Base-by-base conservation (phyloP, 2,113 vertebrate genomes). In the Amazona vittata region DNA sequence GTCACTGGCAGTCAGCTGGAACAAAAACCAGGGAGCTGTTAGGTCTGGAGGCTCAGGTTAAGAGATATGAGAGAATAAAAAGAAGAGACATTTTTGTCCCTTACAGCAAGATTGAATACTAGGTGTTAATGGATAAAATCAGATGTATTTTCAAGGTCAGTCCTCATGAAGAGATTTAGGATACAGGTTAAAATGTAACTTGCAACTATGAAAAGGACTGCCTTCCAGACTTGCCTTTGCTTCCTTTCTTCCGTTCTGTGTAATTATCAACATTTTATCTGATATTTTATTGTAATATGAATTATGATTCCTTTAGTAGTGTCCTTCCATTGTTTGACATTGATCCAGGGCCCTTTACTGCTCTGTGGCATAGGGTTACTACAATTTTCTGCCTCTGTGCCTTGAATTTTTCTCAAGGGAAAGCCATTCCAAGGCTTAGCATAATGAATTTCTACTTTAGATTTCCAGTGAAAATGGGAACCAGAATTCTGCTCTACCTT, bases 341-440 rank as follows among this genome's bases (percentile, higher is more conserved):
- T 89, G 89, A 97, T 96, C 96, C 94, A 97, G 91, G 96, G 76
- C 86, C 89, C 87, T 86, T 94, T 87, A 94, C 71, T 95, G 77
- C 90, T 97, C 81, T 83, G 74, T 95, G 87, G 80, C 90, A 46
- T 97, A 93, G 82, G 71, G 86, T 98, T 97, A 92, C 97, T 96
- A 68, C 93, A 94, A 96, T 98, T 98, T 98, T 97, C 96, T 98
- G 97, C 94, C 71, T 94, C 86, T 94, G 7, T 97, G 90, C 63
- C 83, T 97, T 98, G 97, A 97, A 97, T 97, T 96, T 97, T 96
- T 76, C 96, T 86, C 93, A 76, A 77, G 94, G 94, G 97, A 94
- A 96, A 96, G 89, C 46, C 77, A 70, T 96, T 97, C 74, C 77
- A 94, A 85, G 81, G 77, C 86, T 97, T 95, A 97, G 92, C 49